Evolutionary conservation across 2,113 vertebrate genomes (phyloP).

Genomic region (Microcebus jonahi): DNA sequence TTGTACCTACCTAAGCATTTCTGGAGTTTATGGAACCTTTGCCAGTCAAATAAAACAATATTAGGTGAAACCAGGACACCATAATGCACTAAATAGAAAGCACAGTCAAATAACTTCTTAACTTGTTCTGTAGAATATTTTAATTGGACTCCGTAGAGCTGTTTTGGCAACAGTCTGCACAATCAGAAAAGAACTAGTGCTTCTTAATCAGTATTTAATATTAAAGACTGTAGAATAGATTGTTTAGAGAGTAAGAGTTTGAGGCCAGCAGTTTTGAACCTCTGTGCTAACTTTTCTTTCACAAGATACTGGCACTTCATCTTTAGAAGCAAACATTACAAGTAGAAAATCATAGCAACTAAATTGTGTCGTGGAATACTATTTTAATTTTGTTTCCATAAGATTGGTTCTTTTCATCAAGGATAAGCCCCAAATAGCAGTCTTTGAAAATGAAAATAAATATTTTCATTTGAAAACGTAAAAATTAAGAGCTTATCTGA

Average conservation of each 20-base stretch:
- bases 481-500: neutral
- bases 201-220: neutral
- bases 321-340: slow-evolving; percentile 9
- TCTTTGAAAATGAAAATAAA: slow-evolving; percentile 21
- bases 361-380: neutral
- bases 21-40: neutral
- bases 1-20: neutral
- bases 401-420: neutral
- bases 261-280: neutral
- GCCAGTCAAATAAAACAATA: neutral
- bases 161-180: neutral
- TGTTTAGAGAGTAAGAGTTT: neutral
- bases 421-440: neutral
- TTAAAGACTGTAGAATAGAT: neutral
- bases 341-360: neutral
- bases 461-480: neutral
- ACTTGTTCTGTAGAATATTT: neutral
- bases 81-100: neutral
- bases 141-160: neutral
- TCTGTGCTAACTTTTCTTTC: neutral
- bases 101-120: neutral
- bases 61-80: neutral
- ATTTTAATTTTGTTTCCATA: neutral
- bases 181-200: neutral
- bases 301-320: neutral